phyloP scores from a whole-genome alignment of 35 echinoderm and acorn worm genomes.

The Heliocidaris tuberculata region DNA sequence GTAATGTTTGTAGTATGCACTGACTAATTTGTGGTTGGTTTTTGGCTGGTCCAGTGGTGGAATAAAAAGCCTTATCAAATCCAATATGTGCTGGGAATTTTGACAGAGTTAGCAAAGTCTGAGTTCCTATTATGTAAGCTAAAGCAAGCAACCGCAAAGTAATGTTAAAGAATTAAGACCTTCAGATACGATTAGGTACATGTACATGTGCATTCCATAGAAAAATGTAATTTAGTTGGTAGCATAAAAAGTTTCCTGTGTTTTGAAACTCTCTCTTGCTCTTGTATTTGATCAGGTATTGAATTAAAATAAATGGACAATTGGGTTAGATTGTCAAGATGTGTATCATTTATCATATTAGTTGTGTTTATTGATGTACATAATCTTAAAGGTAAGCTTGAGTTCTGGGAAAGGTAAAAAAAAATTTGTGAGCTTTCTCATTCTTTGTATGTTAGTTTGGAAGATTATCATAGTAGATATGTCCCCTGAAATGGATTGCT shows the following conservation, averaged over 20 bases:
- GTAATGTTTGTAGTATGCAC: neutral
- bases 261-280: too few species aligned
- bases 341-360: too few species aligned
- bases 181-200: neutral
- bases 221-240: neutral
- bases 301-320: too few species aligned
- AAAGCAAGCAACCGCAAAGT: neutral
- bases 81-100: neutral
- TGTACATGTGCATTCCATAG: neutral
- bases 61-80: neutral
- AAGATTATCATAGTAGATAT: too few species aligned
- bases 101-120: neutral
- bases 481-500: too few species aligned
- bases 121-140: neutral
- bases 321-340: too few species aligned
- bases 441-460: too few species aligned
- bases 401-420: too few species aligned
- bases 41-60: neutral
- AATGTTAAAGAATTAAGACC: neutral
- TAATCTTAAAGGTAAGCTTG: too few species aligned
- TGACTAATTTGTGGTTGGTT: slow-evolving; percentile 1
- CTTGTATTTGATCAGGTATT: too few species aligned
- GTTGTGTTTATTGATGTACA: too few species aligned
- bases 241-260: neutral
- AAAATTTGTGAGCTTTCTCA: too few species aligned